Evolutionary conservation across 2,888 invertebrate species (phyloP).

Genomic region (Drosophila histrio): DNA sequence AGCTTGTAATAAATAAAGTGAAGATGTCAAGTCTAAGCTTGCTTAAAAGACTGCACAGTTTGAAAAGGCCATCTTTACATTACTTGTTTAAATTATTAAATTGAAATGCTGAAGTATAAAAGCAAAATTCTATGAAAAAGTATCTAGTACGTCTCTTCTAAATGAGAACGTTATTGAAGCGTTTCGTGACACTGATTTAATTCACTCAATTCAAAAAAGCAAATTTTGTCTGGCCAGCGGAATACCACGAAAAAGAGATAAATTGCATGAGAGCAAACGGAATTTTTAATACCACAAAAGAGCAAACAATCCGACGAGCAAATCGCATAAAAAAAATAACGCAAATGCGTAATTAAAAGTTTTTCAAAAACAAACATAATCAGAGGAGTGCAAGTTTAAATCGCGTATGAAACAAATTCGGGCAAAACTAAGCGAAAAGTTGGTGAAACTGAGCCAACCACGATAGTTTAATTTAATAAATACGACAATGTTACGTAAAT

Average conservation of each 20-base stretch:
- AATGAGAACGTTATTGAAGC: not conserved
- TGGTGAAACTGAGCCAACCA: conserved; percentile 22
- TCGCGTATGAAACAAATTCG: not conserved
- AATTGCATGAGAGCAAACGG: conserved; percentile 18
- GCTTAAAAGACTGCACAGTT: conserved; percentile 29
- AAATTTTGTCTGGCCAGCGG: conserved; percentile 17
- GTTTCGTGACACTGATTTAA: not conserved
- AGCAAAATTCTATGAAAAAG: not conserved
- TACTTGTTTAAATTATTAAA: conserved; percentile 40
- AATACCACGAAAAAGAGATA: conserved; percentile 24
- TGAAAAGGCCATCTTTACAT: not conserved
- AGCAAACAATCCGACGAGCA: conserved; percentile 19
- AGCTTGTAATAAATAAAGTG: conserved; percentile 50
- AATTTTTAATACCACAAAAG: conserved; percentile 29
- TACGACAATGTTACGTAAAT: conserved; percentile 50
- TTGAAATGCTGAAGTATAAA: not conserved
- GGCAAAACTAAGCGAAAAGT: conserved; percentile 29
- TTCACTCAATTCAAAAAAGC: conserved; percentile 32
- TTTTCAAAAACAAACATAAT: conserved; percentile 17
- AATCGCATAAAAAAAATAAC: conserved; percentile 28
- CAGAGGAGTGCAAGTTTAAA: conserved; percentile 9
- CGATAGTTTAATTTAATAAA: conserved; percentile 58
- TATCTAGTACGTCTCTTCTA: not conserved
- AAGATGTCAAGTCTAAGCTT: conserved; percentile 54
- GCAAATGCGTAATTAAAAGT: conserved; percentile 57